Evolutionary conservation across 2,888 invertebrate genomes (phyloP).

Genomic region (Drosophila falleni): DNA sequence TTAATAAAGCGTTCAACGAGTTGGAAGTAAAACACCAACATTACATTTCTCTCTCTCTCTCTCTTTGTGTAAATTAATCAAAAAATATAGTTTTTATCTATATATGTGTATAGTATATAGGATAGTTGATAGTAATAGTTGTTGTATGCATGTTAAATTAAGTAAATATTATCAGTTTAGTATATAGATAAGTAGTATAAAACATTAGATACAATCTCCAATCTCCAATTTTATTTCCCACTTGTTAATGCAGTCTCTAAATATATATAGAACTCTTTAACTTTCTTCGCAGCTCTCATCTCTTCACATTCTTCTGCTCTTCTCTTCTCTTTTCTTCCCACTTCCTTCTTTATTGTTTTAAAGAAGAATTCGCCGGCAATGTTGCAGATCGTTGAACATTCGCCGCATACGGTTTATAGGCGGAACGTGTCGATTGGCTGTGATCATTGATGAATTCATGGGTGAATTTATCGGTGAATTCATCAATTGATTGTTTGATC

Average conservation of each 20-base stretch:
- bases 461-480: neutral
- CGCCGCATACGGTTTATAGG: slow-evolving; percentile 85
- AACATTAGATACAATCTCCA: slow-evolving; percentile 60
- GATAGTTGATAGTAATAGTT: slow-evolving; percentile 33
- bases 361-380: slow-evolving; percentile 93
- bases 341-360: slow-evolving; percentile 84
- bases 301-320: neutral
- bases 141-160: slow-evolving; percentile 46
- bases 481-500: slow-evolving; percentile 7
- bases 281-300: neutral
- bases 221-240: slow-evolving; percentile 5
- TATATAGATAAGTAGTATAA: slow-evolving; percentile 39
- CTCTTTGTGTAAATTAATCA: slow-evolving; percentile 61
- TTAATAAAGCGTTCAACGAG: slow-evolving; percentile 64
- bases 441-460: slow-evolving; percentile 6
- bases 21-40: slow-evolving; percentile 29
- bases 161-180: slow-evolving; percentile 44
- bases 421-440: slow-evolving; percentile 86
- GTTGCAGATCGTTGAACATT: slow-evolving; percentile 94
- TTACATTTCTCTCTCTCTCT: slow-evolving; percentile 25
- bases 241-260: slow-evolving; percentile 2
- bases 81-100: slow-evolving; percentile 53
- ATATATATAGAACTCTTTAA: neutral
- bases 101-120: slow-evolving; percentile 32
- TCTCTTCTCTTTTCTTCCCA: neutral